A percentile compares a stretch with the other conserved stretches of the same genome.
Conservation (phyloP, 2,888 invertebrate species). For the Cynaeus angustus region DNA sequence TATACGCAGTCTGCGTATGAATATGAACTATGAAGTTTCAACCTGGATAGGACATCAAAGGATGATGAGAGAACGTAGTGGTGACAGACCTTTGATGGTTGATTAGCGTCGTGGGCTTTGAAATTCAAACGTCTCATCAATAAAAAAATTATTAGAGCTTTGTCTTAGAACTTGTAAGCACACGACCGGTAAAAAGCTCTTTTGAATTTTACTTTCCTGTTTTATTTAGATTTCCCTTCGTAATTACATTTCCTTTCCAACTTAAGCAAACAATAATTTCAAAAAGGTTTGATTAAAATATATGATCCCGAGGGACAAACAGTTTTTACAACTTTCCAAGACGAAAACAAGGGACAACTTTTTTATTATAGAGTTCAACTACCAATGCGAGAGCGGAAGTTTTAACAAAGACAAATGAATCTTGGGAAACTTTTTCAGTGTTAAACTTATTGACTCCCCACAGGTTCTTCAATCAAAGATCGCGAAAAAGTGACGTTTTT, state of each 20-base stretch:
- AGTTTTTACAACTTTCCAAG: constrained; percentile 12
- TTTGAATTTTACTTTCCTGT: too few species aligned
- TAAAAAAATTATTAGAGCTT: too few species aligned
- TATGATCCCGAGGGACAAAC: constrained; percentile 21
- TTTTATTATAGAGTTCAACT: constrained; percentile 17
- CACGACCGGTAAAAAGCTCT: too few species aligned
- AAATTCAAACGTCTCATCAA: too few species aligned
- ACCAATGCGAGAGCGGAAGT: constrained; percentile 17
- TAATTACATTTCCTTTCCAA: too few species aligned
- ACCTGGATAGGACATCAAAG: constrained; percentile 6
- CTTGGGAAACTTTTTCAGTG: constrained; percentile 13
- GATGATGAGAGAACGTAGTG: background rate
- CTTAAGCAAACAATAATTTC: too few species aligned
- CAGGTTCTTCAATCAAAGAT: constrained; percentile 5
- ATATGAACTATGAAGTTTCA: constrained; percentile 12
- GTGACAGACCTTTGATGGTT: background rate
- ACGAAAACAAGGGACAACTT: constrained; percentile 7
- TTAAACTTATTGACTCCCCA: constrained; percentile 22
- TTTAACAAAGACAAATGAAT: constrained; percentile 28
- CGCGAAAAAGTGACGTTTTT: too few species aligned
- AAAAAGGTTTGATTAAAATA: background rate
- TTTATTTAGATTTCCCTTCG: too few species aligned
- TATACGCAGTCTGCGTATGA: constrained; percentile 6
- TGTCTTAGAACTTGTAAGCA: too few species aligned
- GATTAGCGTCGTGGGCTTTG: too few species aligned